A percentile compares a stretch with the other conserved stretches of the same genome.
Conservation (phyloP, 2,113 vertebrate genomes). For the Mustelus asterias region DNA sequence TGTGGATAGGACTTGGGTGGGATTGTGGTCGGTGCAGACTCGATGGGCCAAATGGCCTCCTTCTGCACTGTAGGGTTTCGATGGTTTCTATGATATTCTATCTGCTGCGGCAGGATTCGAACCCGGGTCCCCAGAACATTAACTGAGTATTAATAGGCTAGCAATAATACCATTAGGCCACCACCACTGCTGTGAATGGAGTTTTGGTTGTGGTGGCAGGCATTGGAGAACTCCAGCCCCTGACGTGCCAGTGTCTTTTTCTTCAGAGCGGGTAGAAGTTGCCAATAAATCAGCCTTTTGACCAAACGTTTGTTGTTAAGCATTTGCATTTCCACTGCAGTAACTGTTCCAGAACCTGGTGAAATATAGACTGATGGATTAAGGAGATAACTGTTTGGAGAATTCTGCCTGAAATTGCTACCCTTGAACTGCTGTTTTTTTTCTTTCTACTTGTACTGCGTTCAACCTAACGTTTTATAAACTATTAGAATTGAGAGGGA, state of each 20-base stretch:
- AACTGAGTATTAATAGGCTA: too few relatives aligned
- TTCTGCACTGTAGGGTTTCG: too few relatives aligned
- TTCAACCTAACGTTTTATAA: background rate
- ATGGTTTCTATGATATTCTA: too few relatives aligned
- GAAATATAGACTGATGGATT: background rate
- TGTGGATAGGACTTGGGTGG: too few relatives aligned
- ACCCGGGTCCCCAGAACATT: too few relatives aligned
- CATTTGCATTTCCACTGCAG: background rate
- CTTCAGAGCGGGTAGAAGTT: background rate
- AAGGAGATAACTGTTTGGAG: background rate
- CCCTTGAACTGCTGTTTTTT: background rate
- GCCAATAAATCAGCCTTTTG: background rate
- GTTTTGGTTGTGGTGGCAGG: too few relatives aligned
- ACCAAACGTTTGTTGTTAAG: background rate
- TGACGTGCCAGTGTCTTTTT: background rate
- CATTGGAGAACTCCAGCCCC: background rate
- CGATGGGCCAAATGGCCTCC: too few relatives aligned
- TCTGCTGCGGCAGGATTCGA: too few relatives aligned
- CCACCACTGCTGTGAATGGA: too few relatives aligned
- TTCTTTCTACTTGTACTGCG: background rate
- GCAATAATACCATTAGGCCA: too few relatives aligned
- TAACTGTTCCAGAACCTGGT: background rate
- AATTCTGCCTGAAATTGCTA: background rate
- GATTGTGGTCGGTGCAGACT: too few relatives aligned
- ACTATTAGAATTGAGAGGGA: background rate